A percentile compares a stretch with the other conserved stretches of the same genome.
Evolutionary conservation across 2,888 invertebrate species (phyloP).

Genomic region (Gymnosoma rotundatum): DNA sequence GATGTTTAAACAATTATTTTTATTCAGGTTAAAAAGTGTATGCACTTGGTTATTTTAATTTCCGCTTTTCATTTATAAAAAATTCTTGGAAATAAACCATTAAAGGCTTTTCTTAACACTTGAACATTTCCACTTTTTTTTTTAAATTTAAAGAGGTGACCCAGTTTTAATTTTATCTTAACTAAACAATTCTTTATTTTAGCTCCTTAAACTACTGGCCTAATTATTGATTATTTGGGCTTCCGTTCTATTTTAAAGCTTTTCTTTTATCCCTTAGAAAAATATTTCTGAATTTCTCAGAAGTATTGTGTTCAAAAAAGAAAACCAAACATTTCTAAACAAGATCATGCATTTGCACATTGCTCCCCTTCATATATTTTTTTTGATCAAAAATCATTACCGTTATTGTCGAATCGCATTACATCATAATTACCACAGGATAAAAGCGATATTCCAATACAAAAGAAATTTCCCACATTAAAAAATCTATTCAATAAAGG

Average conservation of each 20-base stretch:
- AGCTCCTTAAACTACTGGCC: constrained; percentile 11
- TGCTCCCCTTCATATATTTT: background rate
- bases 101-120: background rate
- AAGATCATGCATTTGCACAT: background rate
- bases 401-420: constrained; percentile 52
- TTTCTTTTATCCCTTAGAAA: constrained; percentile 1
- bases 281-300: background rate
- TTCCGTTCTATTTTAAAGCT: constrained; percentile 66
- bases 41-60: too few species aligned
- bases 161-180: background rate
- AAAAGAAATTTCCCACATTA: constrained; percentile 53
- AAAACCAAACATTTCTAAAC: background rate
- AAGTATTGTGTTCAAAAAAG: background rate
- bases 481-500: constrained; percentile 45
- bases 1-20: too few species aligned
- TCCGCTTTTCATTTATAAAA: too few species aligned
- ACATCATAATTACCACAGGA: constrained; percentile 63
- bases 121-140: background rate
- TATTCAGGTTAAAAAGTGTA: too few species aligned
- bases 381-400: background rate
- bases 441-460: constrained; percentile 53
- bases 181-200: background rate
- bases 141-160: background rate
- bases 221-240: background rate
- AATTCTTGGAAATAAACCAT: background rate